Conservation (phyloP, 1,140 invertebrate species). For the Popillia japonica region DNA sequence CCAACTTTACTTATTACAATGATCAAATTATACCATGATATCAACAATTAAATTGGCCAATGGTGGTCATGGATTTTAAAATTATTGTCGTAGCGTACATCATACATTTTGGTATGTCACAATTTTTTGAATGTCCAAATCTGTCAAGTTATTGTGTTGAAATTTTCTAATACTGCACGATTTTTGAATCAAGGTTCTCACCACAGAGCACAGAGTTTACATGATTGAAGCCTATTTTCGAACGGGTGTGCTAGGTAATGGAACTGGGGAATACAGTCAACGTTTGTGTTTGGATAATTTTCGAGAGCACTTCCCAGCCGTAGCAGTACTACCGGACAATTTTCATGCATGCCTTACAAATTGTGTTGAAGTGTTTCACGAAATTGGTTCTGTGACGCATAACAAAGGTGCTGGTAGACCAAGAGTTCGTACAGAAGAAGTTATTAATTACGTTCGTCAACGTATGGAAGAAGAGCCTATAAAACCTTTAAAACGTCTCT, state of each 20-base stretch:
- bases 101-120: no score
- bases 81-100: no score
- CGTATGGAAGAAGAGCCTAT: neutral
- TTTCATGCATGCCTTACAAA: neutral
- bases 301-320: neutral
- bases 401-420: neutral
- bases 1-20: no score
- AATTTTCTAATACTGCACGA: no score
- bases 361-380: no score
- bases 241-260: neutral
- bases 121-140: no score
- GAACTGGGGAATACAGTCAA: neutral
- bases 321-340: neutral
- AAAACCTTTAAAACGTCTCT: neutral
- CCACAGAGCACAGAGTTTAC: neutral
- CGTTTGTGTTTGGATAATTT: neutral
- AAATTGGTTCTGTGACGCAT: no score
- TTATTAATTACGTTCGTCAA: neutral
- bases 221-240: no score
- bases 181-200: neutral
- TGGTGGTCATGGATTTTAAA: no score
- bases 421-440: neutral
- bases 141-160: no score
- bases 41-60: no score
- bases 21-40: no score